Conservation (phyloP, 2,113 vertebrate genomes). For the Pelecanoides urinatrix region DNA sequence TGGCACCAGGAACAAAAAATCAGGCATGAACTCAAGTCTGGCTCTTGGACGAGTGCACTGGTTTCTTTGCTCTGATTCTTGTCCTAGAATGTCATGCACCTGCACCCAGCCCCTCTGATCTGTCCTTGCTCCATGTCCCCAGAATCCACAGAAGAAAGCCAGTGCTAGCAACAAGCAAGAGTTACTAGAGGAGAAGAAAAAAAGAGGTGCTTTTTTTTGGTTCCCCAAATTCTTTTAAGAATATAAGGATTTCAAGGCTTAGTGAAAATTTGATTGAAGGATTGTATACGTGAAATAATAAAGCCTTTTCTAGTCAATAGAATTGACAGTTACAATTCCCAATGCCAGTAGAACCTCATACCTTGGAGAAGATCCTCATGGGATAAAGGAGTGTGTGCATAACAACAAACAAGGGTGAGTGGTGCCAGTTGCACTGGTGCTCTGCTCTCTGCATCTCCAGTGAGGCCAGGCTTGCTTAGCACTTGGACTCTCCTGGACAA, state of each 20-base stretch:
- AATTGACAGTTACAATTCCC: not conserved
- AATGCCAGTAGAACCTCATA: not conserved
- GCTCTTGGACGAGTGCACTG: not conserved
- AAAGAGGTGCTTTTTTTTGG: too few relatives aligned
- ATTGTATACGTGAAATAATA: not conserved
- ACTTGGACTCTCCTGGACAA: not conserved
- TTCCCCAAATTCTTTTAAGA: too few relatives aligned
- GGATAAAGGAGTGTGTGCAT: not conserved
- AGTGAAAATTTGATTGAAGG: not conserved
- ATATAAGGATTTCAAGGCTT: too few relatives aligned
- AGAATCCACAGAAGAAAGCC: too few relatives aligned
- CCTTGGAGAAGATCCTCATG: not conserved
- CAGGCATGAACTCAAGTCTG: not conserved
- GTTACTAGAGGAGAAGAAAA: too few relatives aligned
- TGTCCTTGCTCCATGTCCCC: not conserved
- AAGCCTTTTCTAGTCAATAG: not conserved
- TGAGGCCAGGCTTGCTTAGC: not conserved
- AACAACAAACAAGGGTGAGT: not conserved
- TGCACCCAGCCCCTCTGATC: not conserved
- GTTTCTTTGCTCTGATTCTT: conserved; percentile 51
- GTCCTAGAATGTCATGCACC: not conserved
- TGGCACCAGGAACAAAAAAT: not conserved
- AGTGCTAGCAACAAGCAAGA: too few relatives aligned
- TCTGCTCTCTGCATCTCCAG: not conserved
- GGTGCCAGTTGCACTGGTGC: fast-evolving